Evolutionary conservation across 2,797 vertebrate species (phyloP).

Genomic region (Forpus xanthops): DNA sequence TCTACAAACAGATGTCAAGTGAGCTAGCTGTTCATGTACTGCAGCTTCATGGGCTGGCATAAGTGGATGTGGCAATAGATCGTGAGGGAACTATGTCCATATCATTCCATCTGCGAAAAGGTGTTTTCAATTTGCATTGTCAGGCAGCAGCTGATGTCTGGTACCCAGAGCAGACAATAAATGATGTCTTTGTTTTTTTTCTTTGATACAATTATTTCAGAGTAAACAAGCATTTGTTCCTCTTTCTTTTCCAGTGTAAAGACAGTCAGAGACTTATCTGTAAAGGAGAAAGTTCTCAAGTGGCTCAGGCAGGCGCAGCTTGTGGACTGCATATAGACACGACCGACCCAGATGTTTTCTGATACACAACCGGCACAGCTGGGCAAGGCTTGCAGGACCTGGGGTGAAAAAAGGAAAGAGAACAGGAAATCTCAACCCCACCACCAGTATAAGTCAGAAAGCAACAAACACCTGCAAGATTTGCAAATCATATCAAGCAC

Average conservation of each 20-base stretch:
- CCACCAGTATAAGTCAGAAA: neutral
- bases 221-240: conserved; percentile 12
- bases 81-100: neutral
- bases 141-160: neutral
- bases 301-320: conserved; percentile 82
- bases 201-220: neutral
- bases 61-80: neutral
- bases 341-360: conserved; percentile 82
- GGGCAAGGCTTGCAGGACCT: conserved; percentile 85
- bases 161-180: neutral
- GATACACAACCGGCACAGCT: conserved; percentile 86
- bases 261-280: conserved; percentile 58
- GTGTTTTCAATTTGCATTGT: neutral
- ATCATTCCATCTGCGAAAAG: neutral
- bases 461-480: neutral
- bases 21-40: neutral
- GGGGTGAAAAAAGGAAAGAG: neutral
- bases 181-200: neutral
- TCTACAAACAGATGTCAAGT: neutral
- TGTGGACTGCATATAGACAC: conserved; percentile 76
- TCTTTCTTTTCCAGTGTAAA: neutral
- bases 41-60: neutral
- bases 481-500: neutral
- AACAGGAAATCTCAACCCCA: neutral
- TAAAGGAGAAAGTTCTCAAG: conserved; percentile 87